A percentile compares a stretch with the other conserved stretches of the same genome.
Conservation (phyloP, 2,113 vertebrate species). For the Thalassarche chlororhynchos region DNA sequence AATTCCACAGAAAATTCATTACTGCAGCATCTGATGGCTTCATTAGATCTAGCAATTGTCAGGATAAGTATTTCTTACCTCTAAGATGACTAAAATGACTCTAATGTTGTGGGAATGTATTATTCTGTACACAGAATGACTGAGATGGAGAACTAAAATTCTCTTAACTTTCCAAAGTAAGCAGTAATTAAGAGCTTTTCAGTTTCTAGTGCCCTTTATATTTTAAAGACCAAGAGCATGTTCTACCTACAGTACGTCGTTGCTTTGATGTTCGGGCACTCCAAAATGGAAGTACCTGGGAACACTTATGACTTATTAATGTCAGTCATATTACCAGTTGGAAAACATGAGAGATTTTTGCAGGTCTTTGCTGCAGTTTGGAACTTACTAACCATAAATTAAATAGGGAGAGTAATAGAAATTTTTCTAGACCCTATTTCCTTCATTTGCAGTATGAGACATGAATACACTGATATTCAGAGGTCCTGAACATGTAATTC, state of each 20-base stretch:
- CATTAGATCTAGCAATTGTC: not conserved
- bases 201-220: not conserved
- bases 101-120: not conserved
- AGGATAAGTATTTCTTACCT: not conserved
- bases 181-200: not conserved
- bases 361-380: not conserved
- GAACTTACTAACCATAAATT: not conserved
- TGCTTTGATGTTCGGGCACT: not conserved
- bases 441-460: not conserved
- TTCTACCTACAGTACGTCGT: not conserved
- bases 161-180: not conserved
- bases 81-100: not conserved
- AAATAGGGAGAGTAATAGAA: not conserved
- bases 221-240: not conserved
- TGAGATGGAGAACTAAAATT: not conserved
- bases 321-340: not conserved
- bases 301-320: not conserved
- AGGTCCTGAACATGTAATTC: not conserved
- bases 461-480: not conserved
- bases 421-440: not conserved
- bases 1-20: not conserved
- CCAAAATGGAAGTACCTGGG: not conserved
- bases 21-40: not conserved
- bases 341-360: not conserved
- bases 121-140: not conserved